These are phyloP conservation scores for Glomeris maerens DNA, from an alignment of 1,140 invertebrate genomes.

Conservation along the genomic window DNA sequence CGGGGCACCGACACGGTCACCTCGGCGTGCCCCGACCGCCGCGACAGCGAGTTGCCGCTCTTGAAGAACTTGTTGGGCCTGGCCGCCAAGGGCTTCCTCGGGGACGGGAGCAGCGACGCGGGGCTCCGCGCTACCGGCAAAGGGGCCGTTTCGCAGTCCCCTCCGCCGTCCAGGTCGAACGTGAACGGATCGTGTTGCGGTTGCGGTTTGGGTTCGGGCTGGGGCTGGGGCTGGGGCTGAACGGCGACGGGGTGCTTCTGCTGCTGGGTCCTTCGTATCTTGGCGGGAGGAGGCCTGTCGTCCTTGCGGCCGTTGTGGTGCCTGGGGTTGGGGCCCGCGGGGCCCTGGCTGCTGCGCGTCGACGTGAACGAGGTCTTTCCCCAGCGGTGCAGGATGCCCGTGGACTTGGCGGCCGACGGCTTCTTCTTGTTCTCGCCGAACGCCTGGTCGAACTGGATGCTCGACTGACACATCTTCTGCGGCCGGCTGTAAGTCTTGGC, in stretches of 20 bases:
- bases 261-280: not conserved
- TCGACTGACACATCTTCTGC: conserved; percentile 27
- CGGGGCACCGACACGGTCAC: not conserved
- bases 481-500: conserved; percentile 23
- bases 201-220: not conserved
- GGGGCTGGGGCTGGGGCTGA: not conserved
- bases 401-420: conserved; percentile 63
- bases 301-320: conserved; percentile 7
- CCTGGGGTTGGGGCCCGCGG: conserved; percentile 24
- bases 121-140: conserved; percentile 13
- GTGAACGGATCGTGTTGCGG: conserved; percentile 9
- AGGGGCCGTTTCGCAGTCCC: not conserved
- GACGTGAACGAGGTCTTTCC: conserved; percentile 85
- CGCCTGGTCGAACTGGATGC: conserved; percentile 56
- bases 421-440: conserved; percentile 76
- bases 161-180: conserved; percentile 6
- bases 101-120: conserved; percentile 10
- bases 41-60: conserved; percentile 14
- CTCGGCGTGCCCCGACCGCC: not conserved
- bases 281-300: not conserved
- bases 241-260: not conserved
- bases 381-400: conserved; percentile 81
- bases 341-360: conserved; percentile 61
- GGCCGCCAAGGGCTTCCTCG: not conserved
- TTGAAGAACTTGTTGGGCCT: conserved; percentile 22